A percentile compares a stretch with the other conserved stretches of the same genome.
phyloP scores from a whole-genome alignment of 2,113 vertebrate genomes.

The Gorsachius goisagi region DNA sequence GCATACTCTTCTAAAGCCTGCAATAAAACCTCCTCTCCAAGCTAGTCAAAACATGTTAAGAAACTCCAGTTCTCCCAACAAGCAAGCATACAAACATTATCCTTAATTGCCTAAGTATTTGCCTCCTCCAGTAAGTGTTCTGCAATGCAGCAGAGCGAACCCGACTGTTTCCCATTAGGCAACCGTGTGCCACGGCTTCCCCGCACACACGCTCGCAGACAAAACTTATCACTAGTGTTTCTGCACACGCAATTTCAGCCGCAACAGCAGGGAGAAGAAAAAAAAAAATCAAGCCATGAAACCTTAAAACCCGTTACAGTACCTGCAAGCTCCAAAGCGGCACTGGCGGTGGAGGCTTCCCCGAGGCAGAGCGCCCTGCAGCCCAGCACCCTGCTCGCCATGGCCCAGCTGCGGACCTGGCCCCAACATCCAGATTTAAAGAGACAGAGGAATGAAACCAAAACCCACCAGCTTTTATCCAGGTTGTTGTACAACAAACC shows the following conservation, averaged over 20 bases:
- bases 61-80: not conserved
- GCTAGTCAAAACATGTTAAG: not conserved
- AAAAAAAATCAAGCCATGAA: not conserved
- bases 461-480: not conserved
- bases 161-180: not conserved
- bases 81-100: not conserved
- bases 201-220: not conserved
- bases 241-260: not conserved
- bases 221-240: not conserved
- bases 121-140: not conserved
- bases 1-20: not conserved
- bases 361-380: not conserved
- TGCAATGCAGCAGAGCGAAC: not conserved
- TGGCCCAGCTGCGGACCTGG: not conserved
- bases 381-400: not conserved
- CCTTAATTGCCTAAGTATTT: not conserved
- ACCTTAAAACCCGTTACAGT: not conserved
- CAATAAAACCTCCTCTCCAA: not conserved
- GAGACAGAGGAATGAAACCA: not conserved
- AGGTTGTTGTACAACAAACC: not conserved
- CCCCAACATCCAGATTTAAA: not conserved
- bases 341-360: not conserved
- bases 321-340: not conserved
- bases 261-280: not conserved
- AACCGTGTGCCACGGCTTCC: not conserved